phyloP scores from a whole-genome alignment of 2,888 invertebrate genomes.

The Chydorus sphaericus region DNA sequence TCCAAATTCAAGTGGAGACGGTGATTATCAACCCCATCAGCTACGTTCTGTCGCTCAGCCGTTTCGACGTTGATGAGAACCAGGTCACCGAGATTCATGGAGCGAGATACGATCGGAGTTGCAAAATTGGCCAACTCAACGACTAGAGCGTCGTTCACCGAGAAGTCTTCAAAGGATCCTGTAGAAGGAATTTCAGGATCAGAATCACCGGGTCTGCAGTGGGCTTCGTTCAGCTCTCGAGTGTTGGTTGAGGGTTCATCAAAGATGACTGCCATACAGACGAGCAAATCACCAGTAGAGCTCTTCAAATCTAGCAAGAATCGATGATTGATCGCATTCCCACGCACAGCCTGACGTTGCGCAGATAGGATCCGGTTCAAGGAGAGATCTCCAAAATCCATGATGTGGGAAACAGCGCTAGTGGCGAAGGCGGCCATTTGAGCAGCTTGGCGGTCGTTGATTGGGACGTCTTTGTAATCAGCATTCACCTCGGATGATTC shows the following conservation, averaged over 20 bases:
- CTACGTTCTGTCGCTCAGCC: neutral
- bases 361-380: constrained; percentile 18
- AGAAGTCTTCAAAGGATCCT: too few species aligned
- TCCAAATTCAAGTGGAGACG: neutral
- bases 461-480: too few species aligned
- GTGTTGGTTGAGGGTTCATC: constrained; percentile 2
- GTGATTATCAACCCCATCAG: constrained; percentile 6
- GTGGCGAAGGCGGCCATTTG: neutral
- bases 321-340: constrained; percentile 4
- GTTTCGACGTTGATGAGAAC: constrained; percentile 18
- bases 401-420: neutral
- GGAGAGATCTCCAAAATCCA: neutral
- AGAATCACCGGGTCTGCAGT: too few species aligned
- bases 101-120: neutral
- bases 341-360: neutral
- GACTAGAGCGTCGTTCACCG: too few species aligned
- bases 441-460: neutral
- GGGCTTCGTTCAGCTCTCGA: neutral
- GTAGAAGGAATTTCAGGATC: too few species aligned
- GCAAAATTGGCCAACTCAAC: neutral
- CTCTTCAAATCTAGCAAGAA: too few species aligned
- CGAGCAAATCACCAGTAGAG: too few species aligned
- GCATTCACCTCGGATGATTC: too few species aligned
- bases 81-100: neutral
- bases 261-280: constrained; percentile 2